Percentiles rank a stretch among this genome's conserved stretches.
Evolutionary conservation across 2,888 invertebrate genomes (phyloP).

Genomic region (Neoitamus cyanurus): DNA sequence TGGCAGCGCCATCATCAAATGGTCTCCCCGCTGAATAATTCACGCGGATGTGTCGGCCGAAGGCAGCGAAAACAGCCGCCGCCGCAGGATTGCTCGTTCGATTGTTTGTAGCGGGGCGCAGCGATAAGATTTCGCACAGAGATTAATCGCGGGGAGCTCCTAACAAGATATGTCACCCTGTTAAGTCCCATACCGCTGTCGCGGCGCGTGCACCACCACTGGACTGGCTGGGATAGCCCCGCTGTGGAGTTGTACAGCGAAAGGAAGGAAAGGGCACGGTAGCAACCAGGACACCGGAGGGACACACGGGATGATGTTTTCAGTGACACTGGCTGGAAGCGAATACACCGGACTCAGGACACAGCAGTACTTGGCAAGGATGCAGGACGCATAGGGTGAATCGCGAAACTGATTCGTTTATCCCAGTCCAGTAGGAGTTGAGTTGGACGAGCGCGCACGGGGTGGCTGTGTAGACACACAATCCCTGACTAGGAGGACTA

Average conservation of each 20-base stretch:
- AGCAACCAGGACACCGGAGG: not conserved
- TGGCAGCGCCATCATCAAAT: conserved; percentile 46
- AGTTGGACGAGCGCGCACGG: not conserved
- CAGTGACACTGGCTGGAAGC: not conserved
- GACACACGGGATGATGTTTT: not conserved
- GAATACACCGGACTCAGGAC: not conserved
- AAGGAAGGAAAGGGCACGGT: not conserved
- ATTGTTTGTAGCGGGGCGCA: not conserved
- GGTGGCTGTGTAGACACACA: conserved; percentile 32
- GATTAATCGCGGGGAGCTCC: conserved; percentile 12
- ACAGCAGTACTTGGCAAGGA: not conserved
- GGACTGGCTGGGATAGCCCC: not conserved
- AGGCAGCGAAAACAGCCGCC: not conserved
- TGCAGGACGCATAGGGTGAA: conserved; percentile 25
- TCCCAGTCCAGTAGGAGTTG: not conserved
- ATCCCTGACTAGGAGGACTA: conserved; percentile 43
- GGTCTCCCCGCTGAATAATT: conserved; percentile 45
- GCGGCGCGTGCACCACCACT: no score
- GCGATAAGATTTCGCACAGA: conserved; percentile 42
- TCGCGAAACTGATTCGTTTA: conserved; percentile 23
- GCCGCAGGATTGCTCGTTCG: not conserved
- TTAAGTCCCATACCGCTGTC: not conserved
- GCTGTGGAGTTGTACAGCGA: not conserved
- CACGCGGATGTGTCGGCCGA: conserved; percentile 27
- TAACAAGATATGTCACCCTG: conserved; percentile 12